Base-by-base conservation (phyloP, 2,113 vertebrate genomes). In the Tragulus kanchil region DNA sequence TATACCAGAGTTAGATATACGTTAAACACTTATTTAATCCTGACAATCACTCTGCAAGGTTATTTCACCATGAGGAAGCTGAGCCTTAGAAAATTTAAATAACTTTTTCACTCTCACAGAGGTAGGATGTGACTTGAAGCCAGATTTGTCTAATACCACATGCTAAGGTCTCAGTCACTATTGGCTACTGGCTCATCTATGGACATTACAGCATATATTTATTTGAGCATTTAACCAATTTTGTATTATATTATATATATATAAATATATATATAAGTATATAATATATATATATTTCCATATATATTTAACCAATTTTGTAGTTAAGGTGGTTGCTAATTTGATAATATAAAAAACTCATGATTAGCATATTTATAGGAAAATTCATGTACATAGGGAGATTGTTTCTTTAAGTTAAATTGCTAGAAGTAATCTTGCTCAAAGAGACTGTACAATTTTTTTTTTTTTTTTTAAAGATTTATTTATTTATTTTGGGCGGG, bases 81-180 rank as follows among this genome's bases (percentile, higher is more conserved):
- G 25, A 96, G 28, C 11, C n/a, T 94, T 50, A 86, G 23, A 78
- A 95, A 88, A 78, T 81, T 91, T 71, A 56, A 95, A 78, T 92
- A 86, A 78, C 16, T 94, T 83, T 28, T 26, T 82, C 28, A 67
- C 48, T 90, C 45, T 89, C 87, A 93, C 15, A 87, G 8, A 85
- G 42, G 28, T 71, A 77, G 48, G 36, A 42, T 79, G 67, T 85
- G 61, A 84, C 65, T 90, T 94, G 89, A 90, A 81, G 36, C 12
- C 52, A 96, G 67, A 52, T 75, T 73, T 84, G 52, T 25, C 26
- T 69, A 15, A 52, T 36, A 84, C 45, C 14, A 36, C 62, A 69
- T 62, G 50, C 56, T 62, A 90, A 84, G 42, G 62, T 71, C 36
- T 79, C 58, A 85, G 58, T 69, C 36, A 62, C 28, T 79, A 10